A percentile compares a stretch with the other conserved stretches of the same genome.
Evolutionary conservation across 92 coral and sea anemone species (phyloP).

Genomic region (Palythoa grandiflora): DNA sequence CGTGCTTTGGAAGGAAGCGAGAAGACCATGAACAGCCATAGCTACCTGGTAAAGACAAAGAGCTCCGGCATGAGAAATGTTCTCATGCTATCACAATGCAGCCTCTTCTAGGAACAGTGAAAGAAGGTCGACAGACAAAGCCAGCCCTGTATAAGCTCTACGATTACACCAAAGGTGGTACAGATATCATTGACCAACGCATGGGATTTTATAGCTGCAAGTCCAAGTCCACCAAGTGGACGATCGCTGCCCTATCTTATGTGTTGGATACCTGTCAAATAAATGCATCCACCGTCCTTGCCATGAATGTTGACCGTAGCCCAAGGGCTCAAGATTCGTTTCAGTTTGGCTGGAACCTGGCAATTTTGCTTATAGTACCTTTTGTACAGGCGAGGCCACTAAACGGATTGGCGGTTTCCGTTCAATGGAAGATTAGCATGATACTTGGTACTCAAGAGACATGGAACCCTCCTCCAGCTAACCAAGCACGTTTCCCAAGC

Average conservation of each 20-base stretch:
- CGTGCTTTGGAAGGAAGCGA: slow-evolving; percentile 16
- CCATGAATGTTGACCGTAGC: not conserved
- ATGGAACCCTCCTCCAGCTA: not conserved
- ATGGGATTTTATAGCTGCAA: slow-evolving; percentile 18
- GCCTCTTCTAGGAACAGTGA: slow-evolving; percentile 21
- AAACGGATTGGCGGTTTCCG: slow-evolving; percentile 5
- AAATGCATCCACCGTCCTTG: slow-evolving; percentile 32
- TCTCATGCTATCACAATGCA: slow-evolving; percentile 41
- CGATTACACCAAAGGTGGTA: slow-evolving; percentile 55
- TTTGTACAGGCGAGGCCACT: not conserved
- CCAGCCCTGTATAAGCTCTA: slow-evolving; percentile 54
- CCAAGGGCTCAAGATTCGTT: slow-evolving; percentile 31
- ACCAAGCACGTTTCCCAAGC: not conserved
- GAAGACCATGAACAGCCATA: slow-evolving; percentile 38
- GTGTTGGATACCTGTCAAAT: slow-evolving; percentile 45
- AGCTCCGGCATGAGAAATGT: slow-evolving; percentile 23
- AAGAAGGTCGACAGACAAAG: slow-evolving; percentile 28
- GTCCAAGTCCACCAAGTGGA: slow-evolving; percentile 47
- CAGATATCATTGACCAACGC: slow-evolving; percentile 51
- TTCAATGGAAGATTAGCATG: slow-evolving; percentile 30
- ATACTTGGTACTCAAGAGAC: slow-evolving; percentile 1
- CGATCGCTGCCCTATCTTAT: slow-evolving; percentile 37
- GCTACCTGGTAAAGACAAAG: slow-evolving; percentile 36
- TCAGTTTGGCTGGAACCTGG: slow-evolving; percentile 36
- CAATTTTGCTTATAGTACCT: slow-evolving; percentile 30